Evolutionary conservation across 2,113 vertebrate genomes (phyloP), one percentile per base, ranked within the genome.

Genomic region (Planiliza haematocheilus): DNA sequence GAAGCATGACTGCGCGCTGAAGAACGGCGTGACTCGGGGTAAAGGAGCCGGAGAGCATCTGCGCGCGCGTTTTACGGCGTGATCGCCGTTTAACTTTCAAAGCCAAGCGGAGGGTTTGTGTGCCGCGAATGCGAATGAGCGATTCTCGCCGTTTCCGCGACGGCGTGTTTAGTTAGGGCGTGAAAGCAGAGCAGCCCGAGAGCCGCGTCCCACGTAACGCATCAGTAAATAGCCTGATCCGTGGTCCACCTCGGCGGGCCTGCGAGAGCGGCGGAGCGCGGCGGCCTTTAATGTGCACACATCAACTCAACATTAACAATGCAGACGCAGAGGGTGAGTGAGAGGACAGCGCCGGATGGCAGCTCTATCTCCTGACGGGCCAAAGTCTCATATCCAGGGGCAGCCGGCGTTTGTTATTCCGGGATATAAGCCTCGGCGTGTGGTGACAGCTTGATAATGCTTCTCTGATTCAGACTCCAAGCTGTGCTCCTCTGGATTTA

Each of bases 391-490:
- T 45, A 34, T 56, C 53, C 38, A 41, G 53, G 75, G 74, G 42
- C 69, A 73, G 39, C 34, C 39, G 4, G 65, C 73, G 72, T 81
- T 78, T 81, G 82, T 85, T 77, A 83, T 53, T 62, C 36, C 64
- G 70, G 86, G 79, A 79, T 83, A 78, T 89, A 86, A 88, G 77
- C 81, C 50, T 46, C 48, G 53, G 55, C 58, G 70, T 65, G 74
- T 49, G 56, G 24, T 60, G 83, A 91, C 90, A 90, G 85, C 85
- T 83, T 82, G 77, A 91, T 86, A 84, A 82, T 62, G 10, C 68
- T 41, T 61, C 52, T 61, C 72, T 58, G 68, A 85, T 75, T 79
- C 68, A 55, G n/a, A 72, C 68, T 52, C 72, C 82, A 76, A 80
- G 86, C 82, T 59, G 70, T 65, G 75, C 55, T 86, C 53, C 64